Evolutionary conservation across 2,797 vertebrate genomes (phyloP).

Genomic region (Channa striata): DNA sequence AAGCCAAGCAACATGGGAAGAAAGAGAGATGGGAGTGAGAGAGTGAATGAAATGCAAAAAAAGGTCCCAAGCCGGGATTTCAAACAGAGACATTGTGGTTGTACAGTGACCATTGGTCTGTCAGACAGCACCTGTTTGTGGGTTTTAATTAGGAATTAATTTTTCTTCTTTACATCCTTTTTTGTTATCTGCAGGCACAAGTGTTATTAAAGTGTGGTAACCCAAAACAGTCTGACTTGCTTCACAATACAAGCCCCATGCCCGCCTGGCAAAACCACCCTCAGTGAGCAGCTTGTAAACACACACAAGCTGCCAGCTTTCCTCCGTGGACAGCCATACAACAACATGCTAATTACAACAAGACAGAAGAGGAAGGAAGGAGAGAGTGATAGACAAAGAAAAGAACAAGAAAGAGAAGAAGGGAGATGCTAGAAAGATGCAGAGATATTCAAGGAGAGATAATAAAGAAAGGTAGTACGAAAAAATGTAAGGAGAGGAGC

Average conservation of each 20-base stretch:
- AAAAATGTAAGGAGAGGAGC: background rate
- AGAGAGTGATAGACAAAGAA: conserved; percentile 7
- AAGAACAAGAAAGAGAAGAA: background rate
- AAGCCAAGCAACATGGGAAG: too few species aligned
- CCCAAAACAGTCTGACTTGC: conserved; percentile 21
- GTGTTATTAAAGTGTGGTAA: conserved; percentile 7
- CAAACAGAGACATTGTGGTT: too few species aligned
- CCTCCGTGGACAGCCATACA: conserved; percentile 60
- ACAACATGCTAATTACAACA: conserved; percentile 69
- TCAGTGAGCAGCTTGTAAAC: conserved; percentile 69
- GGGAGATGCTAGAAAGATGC: background rate
- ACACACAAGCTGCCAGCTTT: conserved; percentile 60
- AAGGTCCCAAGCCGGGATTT: too few species aligned
- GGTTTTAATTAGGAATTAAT: background rate
- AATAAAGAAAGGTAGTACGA: background rate
- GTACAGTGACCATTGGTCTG: too few species aligned
- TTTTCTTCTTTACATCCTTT: background rate
- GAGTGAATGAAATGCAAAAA: too few species aligned
- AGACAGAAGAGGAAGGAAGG: conserved; percentile 13
- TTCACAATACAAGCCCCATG: conserved; percentile 30
- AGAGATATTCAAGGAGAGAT: too few species aligned
- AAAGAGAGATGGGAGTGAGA: too few species aligned
- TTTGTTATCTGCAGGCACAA: background rate
- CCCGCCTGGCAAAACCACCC: conserved; percentile 59
- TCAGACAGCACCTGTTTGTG: too few species aligned